Evolutionary conservation across 2,888 invertebrate genomes (phyloP).

Genomic region (Hypomecis atomaria): DNA sequence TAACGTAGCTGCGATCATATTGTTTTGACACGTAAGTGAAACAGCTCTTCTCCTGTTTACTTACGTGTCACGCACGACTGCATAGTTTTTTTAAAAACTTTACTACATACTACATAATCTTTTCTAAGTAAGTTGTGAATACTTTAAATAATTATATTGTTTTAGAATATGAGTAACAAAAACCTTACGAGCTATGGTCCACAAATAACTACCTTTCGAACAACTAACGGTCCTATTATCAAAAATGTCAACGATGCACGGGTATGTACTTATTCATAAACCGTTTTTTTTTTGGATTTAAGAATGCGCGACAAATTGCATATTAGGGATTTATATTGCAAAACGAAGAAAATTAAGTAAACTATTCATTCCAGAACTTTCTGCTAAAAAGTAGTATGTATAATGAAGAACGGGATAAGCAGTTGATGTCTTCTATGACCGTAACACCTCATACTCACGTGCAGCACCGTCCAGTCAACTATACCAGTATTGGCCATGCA

Average conservation of each 20-base stretch:
- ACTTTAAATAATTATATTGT: slow-evolving; percentile 10
- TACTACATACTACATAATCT: too few species aligned
- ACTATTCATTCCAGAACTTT: slow-evolving; percentile 53
- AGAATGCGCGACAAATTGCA: too few species aligned
- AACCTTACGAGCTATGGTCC: slow-evolving; percentile 40
- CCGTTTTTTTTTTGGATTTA: too few species aligned
- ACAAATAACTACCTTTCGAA: slow-evolving; percentile 58
- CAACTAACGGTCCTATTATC: slow-evolving; percentile 63
- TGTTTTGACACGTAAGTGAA: too few species aligned
- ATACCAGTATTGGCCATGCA: slow-evolving; percentile 26
- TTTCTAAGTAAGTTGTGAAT: too few species aligned
- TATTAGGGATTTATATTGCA: background rate
- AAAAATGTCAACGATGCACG: slow-evolving; percentile 69
- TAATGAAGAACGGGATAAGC: slow-evolving; percentile 54
- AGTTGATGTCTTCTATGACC: slow-evolving; percentile 55
- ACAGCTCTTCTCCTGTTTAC: too few species aligned
- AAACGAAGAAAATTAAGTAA: background rate
- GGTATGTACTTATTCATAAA: slow-evolving; percentile 57
- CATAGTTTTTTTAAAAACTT: too few species aligned
- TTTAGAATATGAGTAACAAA: slow-evolving; percentile 52
- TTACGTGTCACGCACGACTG: too few species aligned
- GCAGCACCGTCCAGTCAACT: slow-evolving; percentile 37
- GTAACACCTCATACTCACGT: slow-evolving; percentile 57
- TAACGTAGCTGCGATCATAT: too few species aligned
- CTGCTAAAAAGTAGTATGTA: slow-evolving; percentile 60